Base-by-base conservation (phyloP, 2,797 vertebrate species). In the Urocyon cinereoargenteus region DNA sequence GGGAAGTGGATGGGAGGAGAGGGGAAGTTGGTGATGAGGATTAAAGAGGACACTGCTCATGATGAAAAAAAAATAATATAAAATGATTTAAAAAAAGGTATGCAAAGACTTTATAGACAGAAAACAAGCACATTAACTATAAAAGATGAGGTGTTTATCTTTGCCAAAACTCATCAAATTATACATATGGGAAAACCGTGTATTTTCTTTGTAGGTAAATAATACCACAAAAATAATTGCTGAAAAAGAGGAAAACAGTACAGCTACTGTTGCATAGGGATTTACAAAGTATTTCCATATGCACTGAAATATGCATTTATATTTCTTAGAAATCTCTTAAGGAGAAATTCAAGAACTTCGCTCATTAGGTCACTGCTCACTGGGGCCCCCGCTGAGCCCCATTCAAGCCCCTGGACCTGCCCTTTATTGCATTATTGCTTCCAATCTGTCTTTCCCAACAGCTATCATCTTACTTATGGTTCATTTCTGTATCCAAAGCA, bases 391-490 rank as follows among this genome's bases (percentile, higher is more conserved):
- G 1, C 61, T 18, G 34, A 21, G 8, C 19, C 12, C 34, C 22
- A 6, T 3, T 36, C 9, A 4, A 0, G 1, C 10, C n/a, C 24
- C 16, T 4, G 2, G 1, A 55, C 4, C 1, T 55, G 0, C 1
- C 6, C 5, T 6, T 22, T 24, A 1, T 2, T 22, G 5, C 7
- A 13, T 11, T 12, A 4, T 1, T 18, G 15, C 22, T 21, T 6
- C 28, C 19, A 4, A 5, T 16, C 2, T 8, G 0, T 53, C 13
- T 68, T 53, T 9, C 21, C 19, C 18, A 2, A 2, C 4, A 40
- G 14, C 59, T 21, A 36, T 15, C 73, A 26, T 14, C 78, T 40
- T 24, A 31, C 5, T 24, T 22, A 5, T 10, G 8, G 3, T 11
- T 55, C 14, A 18, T 24, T 83, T 45, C 68, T 49, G 21, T 24